Conservation (phyloP, 1,140 invertebrate species). For the Nilaparvata lugens region DNA sequence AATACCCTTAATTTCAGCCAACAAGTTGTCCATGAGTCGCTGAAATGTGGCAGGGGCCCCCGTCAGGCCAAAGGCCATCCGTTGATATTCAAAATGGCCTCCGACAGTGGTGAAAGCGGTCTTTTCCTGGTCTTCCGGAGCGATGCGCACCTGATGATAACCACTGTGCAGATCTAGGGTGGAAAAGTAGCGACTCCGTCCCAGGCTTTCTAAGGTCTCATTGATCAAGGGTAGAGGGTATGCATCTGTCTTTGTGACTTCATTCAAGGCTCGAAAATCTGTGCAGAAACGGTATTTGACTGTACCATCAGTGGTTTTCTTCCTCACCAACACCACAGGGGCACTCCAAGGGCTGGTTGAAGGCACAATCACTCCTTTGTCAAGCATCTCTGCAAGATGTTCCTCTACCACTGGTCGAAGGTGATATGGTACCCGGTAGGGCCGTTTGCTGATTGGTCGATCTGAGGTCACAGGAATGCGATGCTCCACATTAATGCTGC, state of each 20-base stretch:
- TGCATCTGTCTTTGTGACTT: constrained; percentile 28
- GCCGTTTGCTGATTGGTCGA: too few species aligned
- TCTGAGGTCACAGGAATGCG: too few species aligned
- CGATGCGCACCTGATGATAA: constrained; percentile 31
- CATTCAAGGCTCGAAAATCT: constrained; percentile 25
- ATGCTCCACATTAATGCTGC: too few species aligned
- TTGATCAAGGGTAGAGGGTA: constrained; percentile 40
- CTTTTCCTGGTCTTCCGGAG: constrained; percentile 17
- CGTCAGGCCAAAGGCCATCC: constrained; percentile 23
- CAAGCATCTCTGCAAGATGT: too few species aligned
- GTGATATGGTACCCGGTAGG: too few species aligned
- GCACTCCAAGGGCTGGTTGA: too few species aligned
- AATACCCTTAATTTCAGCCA: too few species aligned
- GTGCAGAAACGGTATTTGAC: constrained; percentile 18
- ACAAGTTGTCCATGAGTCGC: constrained; percentile 30
- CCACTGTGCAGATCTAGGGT: constrained; percentile 22
- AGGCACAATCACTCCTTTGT: constrained; percentile 6
- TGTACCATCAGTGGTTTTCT: constrained; percentile 13
- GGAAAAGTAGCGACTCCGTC: constrained; percentile 25
- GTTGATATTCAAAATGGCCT: constrained; percentile 19
- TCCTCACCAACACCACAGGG: constrained; percentile 19
- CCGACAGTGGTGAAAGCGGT: constrained; percentile 23
- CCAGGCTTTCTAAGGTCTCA: constrained; percentile 36
- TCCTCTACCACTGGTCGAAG: too few species aligned
- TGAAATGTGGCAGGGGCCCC: constrained; percentile 19